phyloP scores from a whole-genome alignment of 2,113 vertebrate genomes.

The Rhinolophus ferrumequinum region DNA sequence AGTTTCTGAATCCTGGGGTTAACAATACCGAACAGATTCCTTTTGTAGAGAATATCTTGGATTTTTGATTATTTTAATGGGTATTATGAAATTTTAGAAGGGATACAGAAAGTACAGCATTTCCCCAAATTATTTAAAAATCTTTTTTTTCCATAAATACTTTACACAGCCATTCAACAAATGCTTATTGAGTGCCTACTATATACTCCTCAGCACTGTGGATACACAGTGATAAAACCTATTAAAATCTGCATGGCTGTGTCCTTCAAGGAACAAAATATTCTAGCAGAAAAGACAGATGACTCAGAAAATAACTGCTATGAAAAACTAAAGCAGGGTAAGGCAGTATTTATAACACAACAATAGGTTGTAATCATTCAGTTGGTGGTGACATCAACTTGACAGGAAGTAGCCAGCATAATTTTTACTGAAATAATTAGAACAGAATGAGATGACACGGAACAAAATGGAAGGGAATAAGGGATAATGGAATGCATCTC shows the following conservation, averaged over 20 bases:
- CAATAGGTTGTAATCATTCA: background rate
- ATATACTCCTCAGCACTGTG: background rate
- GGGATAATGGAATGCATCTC: background rate
- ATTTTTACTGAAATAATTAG: constrained; percentile 9
- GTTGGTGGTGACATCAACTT: background rate
- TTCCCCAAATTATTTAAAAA: background rate
- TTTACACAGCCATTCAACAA: background rate
- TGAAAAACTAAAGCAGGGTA: background rate
- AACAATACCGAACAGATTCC: background rate
- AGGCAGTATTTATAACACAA: background rate
- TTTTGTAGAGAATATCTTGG: background rate
- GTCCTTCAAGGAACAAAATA: background rate
- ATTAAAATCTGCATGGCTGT: background rate
- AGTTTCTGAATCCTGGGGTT: background rate
- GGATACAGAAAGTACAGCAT: background rate
- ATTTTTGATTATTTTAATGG: background rate
- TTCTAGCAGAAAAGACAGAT: background rate
- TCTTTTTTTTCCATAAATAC: background rate
- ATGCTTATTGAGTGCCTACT: background rate
- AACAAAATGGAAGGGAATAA: background rate
- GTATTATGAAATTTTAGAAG: background rate
- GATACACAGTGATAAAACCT: background rate
- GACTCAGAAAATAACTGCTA: background rate
- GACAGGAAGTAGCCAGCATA: background rate
- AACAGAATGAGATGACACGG: background rate